Conservation (phyloP, 2,113 vertebrate species). For the Natator depressus region DNA sequence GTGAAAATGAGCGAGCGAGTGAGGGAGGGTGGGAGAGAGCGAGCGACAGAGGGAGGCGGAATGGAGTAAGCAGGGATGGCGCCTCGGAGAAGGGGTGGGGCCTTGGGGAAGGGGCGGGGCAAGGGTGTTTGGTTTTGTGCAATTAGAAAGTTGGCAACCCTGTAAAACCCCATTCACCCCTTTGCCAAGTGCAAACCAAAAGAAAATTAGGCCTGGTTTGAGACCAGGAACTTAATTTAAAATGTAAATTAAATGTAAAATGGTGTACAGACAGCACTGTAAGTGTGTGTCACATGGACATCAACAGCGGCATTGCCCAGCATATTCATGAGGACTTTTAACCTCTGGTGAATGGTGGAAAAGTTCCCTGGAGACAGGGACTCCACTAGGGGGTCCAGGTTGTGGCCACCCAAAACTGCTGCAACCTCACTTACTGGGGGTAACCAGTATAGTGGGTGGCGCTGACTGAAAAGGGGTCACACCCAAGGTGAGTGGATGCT, state of each 20-base stretch:
- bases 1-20: too few species aligned
- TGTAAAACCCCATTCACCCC: fast-evolving
- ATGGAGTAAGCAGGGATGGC: too few species aligned
- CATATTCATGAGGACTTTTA: neutral
- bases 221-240: neutral
- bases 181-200: neutral
- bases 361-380: neutral
- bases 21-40: too few species aligned
- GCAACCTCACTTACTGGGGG: neutral
- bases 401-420: neutral
- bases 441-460: neutral
- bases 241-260: neutral
- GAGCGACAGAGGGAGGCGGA: too few species aligned
- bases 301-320: fast-evolving
- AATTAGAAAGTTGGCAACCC: too few species aligned
- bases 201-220: neutral
- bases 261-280: neutral
- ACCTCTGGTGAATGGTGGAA: neutral
- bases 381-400: neutral
- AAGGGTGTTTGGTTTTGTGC: too few species aligned
- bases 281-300: neutral
- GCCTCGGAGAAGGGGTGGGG: too few species aligned
- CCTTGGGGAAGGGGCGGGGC: too few species aligned
- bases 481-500: neutral
- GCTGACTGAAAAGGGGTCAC: neutral